Evolutionary conservation across 2,797 vertebrate species (phyloP).

Genomic region (Eulemur coronatus): DNA sequence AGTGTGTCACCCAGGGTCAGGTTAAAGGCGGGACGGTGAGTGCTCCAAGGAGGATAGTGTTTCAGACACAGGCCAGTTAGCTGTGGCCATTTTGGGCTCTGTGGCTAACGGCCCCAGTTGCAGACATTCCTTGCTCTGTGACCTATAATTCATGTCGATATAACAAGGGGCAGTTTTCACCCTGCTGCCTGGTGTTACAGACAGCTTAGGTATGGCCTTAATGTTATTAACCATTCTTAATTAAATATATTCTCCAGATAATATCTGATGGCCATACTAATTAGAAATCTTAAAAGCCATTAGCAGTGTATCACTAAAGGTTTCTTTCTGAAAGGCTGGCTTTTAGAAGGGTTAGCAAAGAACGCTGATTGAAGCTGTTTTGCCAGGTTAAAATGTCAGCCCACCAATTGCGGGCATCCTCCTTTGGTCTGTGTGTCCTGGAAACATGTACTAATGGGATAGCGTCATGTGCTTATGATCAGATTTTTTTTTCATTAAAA

Average conservation of each 20-base stretch:
- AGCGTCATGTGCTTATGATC: neutral
- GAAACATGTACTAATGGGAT: neutral
- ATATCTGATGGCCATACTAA: neutral
- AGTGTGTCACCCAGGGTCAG: neutral
- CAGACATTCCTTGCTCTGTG: neutral
- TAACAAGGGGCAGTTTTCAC: neutral
- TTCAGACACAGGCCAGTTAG: neutral
- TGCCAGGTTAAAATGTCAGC: neutral
- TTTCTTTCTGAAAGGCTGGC: neutral
- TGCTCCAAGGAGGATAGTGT: neutral
- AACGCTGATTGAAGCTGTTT: neutral
- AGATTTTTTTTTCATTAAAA: neutral
- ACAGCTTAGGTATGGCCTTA: neutral
- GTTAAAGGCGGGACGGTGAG: neutral
- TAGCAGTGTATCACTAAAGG: neutral
- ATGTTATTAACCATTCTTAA: neutral
- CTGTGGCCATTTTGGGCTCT: neutral
- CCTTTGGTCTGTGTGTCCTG: neutral
- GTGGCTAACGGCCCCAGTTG: neutral
- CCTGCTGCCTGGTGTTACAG: neutral
- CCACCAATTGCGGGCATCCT: neutral
- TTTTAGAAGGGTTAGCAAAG: neutral
- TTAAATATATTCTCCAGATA: neutral
- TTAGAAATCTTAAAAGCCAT: constrained; percentile 13
- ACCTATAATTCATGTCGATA: neutral